Base-by-base conservation (phyloP, 2,797 vertebrate species). In the Danio jaintianensis region DNA sequence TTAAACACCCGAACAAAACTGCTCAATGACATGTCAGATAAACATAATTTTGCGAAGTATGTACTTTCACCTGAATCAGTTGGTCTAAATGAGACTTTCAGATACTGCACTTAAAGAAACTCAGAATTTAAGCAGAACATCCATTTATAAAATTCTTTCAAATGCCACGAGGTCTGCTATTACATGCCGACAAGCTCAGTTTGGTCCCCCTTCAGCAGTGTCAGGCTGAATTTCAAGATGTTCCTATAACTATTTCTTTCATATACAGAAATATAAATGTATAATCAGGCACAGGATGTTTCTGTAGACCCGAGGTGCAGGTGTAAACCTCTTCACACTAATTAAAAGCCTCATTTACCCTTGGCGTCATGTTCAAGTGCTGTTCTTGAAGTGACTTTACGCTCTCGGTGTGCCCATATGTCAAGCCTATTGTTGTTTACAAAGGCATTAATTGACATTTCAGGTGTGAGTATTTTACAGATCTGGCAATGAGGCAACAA, bases 361-460 rank as follows among this genome's bases (percentile, higher is more conserved):
- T 16, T 45, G 45, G 38, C 52, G 72, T 75, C 16, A 66, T 50
- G 62, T 79, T 75, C 13, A 56, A 43, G 20, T 74, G 53, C 5
- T 0, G 4, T 68, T 85, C 77, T 71, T 53, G 61, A 56, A 66
- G 72, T 70, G 76, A 12, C 58, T 64, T 38, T 67, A 53, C 18
- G 55, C 52, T 43, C 47, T 59, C 55, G 77, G 78, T 40, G 40
- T 36, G 16, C 71, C 71, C 58, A 63, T 55, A 81, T 83, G 58
- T 45, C 73, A 47, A 47, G 66, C 50, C 50, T 68, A 47, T 64
- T 48, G 50, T 56, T 75, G 16, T 40, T 52, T 20, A 20, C 55
- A 76, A 53, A 66, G 29, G 12, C 48, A 68, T 85, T 83, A 55
- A 80, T 68, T 73, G 73, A 55, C 59, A 50, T 61, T 78, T 76